Conservation (phyloP, 2,797 vertebrate species). For the Periophthalmus magnuspinnatus region DNA sequence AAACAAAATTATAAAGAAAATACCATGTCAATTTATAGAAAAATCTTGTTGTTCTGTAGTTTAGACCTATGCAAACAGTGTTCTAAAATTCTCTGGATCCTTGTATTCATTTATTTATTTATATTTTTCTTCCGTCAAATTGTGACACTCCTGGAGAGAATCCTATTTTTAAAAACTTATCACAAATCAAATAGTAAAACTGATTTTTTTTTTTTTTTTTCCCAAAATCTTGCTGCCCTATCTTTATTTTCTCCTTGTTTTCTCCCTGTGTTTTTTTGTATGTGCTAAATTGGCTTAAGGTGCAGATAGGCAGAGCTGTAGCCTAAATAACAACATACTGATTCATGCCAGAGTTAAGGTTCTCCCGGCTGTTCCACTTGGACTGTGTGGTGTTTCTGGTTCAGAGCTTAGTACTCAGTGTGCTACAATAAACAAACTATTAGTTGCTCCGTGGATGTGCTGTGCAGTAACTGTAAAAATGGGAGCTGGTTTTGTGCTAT, state of each 20-base stretch:
- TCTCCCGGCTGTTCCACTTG: conserved; percentile 19
- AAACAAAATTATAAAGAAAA: too few relatives aligned
- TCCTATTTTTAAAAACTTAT: too few relatives aligned
- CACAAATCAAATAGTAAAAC: too few relatives aligned
- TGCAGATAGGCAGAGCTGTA: conserved; percentile 27
- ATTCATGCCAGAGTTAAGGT: conserved; percentile 19
- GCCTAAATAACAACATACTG: conserved; percentile 16
- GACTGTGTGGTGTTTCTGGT: conserved; percentile 19
- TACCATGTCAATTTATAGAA: too few relatives aligned
- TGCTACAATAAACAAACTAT: not conserved
- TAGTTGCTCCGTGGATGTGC: not conserved
- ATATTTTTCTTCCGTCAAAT: too few relatives aligned
- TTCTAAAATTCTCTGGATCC: too few relatives aligned
- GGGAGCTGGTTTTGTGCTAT: not conserved
- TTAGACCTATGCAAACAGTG: too few relatives aligned
- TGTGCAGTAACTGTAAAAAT: not conserved
- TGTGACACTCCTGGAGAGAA: too few relatives aligned
- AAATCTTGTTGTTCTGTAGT: too few relatives aligned
- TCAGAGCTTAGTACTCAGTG: not conserved
- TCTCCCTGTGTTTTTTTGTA: conserved; percentile 28
- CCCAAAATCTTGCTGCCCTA: too few relatives aligned
- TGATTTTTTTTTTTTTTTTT: too few relatives aligned
- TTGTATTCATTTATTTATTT: too few relatives aligned
- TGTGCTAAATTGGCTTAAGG: conserved; percentile 22
- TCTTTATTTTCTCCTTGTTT: conserved; percentile 18